Percentiles rank a stretch among this genome's conserved stretches.
Evolutionary conservation across 2,113 vertebrate species (phyloP).

Genomic region (Dasyurus viverrinus): DNA sequence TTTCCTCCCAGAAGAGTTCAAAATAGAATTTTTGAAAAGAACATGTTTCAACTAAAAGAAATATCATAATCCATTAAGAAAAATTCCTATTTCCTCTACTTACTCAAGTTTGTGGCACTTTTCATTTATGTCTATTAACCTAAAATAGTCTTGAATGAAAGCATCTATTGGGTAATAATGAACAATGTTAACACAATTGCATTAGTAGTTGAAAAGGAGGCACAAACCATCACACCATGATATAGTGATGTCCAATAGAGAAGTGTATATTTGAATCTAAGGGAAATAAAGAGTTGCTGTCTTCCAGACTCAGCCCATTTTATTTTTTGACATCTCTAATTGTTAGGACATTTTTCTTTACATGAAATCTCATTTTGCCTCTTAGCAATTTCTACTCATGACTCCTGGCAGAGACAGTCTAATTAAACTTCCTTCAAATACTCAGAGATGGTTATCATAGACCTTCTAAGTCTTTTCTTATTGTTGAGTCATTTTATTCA

Average conservation of each 20-base stretch:
- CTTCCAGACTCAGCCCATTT: background rate
- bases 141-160: slow-evolving; percentile 30
- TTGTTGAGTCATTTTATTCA: background rate
- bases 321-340: background rate
- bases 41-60: background rate
- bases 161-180: background rate
- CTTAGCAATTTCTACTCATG: background rate
- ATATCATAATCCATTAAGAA: background rate
- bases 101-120: background rate
- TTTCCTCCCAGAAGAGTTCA: background rate
- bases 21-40: background rate
- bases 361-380: background rate
- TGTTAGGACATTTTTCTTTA: background rate
- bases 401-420: background rate
- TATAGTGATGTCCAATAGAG: background rate
- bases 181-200: background rate
- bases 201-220: background rate
- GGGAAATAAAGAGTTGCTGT: background rate
- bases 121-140: background rate
- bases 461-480: background rate
- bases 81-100: background rate
- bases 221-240: background rate
- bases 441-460: background rate
- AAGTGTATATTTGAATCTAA: background rate
- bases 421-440: background rate